Evolutionary conservation across 2,888 invertebrate genomes (phyloP).

Genomic region (Liopterus haemorrhoidalis): DNA sequence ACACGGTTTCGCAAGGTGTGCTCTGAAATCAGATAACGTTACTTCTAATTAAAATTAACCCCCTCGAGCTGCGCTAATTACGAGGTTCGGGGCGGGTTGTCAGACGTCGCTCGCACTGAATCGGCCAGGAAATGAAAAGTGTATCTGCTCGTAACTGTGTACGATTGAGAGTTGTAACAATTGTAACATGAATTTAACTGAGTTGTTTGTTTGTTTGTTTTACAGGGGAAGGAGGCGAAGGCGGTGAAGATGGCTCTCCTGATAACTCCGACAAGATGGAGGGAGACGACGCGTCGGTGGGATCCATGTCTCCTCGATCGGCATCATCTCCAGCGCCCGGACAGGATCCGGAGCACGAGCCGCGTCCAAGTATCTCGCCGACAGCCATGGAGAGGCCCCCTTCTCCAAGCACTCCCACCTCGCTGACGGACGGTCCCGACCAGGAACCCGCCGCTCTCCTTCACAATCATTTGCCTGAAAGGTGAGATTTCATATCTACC

Average conservation of each 20-base stretch:
- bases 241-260: slow-evolving; percentile 45
- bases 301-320: slow-evolving; percentile 45
- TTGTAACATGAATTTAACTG: background rate
- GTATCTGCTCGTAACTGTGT: slow-evolving; percentile 1
- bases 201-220: slow-evolving; percentile 34
- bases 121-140: slow-evolving; percentile 15
- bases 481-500: slow-evolving; percentile 31
- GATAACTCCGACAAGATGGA: slow-evolving; percentile 46
- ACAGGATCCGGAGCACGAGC: slow-evolving; percentile 35
- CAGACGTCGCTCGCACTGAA: no score
- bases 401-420: no score
- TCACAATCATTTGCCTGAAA: slow-evolving; percentile 35
- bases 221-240: slow-evolving; percentile 53
- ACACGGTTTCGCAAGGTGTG: slow-evolving; percentile 5
- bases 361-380: background rate
- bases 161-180: no score
- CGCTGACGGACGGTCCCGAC: slow-evolving; percentile 1
- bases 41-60: slow-evolving; percentile 7
- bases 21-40: slow-evolving; percentile 12
- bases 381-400: slow-evolving; percentile 2
- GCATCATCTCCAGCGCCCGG: slow-evolving; percentile 42
- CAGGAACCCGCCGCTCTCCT: slow-evolving; percentile 32
- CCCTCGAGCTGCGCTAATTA: slow-evolving; percentile 9
- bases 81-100: slow-evolving; percentile 3
- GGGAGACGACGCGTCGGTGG: slow-evolving; percentile 45